A percentile compares a stretch with the other conserved stretches of the same genome.
phyloP scores from a whole-genome alignment of 1,140 invertebrate genomes.

The Wiebesia pumilae region DNA sequence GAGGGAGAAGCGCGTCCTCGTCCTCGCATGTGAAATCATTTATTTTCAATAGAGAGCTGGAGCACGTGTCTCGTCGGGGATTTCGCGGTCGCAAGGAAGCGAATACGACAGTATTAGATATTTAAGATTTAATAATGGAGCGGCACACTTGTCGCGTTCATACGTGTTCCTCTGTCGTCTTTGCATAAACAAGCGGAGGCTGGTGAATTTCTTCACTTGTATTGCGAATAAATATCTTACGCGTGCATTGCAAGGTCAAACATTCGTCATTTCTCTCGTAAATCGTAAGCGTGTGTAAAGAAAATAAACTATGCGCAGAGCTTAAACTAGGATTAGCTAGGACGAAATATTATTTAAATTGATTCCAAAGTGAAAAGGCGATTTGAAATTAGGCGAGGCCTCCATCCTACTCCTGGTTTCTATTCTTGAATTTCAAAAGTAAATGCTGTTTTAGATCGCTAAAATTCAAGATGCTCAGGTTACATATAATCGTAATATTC shows the following conservation, averaged over 20 bases:
- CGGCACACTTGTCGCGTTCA: slow-evolving; percentile 40
- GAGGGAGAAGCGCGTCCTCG: not conserved
- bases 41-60: slow-evolving; percentile 28
- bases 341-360: too few species aligned
- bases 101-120: slow-evolving; percentile 60
- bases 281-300: too few species aligned
- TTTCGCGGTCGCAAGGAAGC: slow-evolving; percentile 12
- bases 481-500: not conserved
- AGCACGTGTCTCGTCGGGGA: not conserved
- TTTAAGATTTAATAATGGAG: slow-evolving; percentile 62
- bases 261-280: too few species aligned
- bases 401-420: not conserved
- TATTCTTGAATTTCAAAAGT: not conserved
- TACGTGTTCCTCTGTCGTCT: too few species aligned
- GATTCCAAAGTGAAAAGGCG: too few species aligned
- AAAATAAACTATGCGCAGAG: too few species aligned
- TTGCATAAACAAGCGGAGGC: too few species aligned
- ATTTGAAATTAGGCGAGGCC: too few species aligned
- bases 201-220: too few species aligned
- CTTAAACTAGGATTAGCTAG: too few species aligned
- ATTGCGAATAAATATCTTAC: too few species aligned
- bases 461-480: not conserved
- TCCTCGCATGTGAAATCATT: not conserved
- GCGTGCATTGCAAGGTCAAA: too few species aligned
- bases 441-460: not conserved